These are phyloP conservation scores for Deilephila porcellus DNA, from an alignment of 2,888 invertebrate genomes.

Conservation along the genomic window DNA sequence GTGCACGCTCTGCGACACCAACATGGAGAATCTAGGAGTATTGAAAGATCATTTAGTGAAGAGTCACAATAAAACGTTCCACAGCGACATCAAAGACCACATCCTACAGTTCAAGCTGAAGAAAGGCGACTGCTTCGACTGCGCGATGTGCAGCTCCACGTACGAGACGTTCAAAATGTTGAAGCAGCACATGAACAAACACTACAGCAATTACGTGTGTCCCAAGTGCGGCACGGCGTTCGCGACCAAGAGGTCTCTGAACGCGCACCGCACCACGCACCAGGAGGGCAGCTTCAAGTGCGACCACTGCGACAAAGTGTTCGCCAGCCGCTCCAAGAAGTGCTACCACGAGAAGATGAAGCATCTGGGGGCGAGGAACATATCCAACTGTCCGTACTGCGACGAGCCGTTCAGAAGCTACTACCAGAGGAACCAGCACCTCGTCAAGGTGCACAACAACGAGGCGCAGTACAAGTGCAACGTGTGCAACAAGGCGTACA, in stretches of 20 bases:
- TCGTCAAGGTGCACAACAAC: conserved; percentile 72
- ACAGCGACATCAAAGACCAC: conserved; percentile 70
- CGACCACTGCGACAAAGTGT: conserved; percentile 72
- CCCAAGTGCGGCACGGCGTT: conserved; percentile 63
- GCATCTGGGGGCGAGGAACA: conserved; percentile 69
- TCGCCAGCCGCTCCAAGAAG: conserved; percentile 62
- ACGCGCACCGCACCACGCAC: conserved; percentile 65
- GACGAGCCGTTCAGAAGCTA: conserved; percentile 70
- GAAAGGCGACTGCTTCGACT: conserved; percentile 69
- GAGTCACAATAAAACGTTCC: conserved; percentile 54
- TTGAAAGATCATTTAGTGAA: conserved; percentile 66
- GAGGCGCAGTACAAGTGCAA: conserved; percentile 77
- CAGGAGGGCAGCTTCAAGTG: conserved; percentile 71
- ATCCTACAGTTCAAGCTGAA: conserved; percentile 70
- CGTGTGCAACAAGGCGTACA: conserved; percentile 65
- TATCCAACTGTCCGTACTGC: conserved; percentile 73
- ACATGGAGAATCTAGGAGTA: conserved; percentile 50
- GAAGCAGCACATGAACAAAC: conserved; percentile 76
- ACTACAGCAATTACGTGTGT: conserved; percentile 70
- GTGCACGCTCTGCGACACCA: conserved; percentile 59
- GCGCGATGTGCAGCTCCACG: conserved; percentile 65
- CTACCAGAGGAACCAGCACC: conserved; percentile 73
- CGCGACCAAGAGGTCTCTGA: conserved; percentile 66
- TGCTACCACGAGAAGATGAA: conserved; percentile 74
- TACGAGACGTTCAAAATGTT: conserved; percentile 78